Conservation (phyloP, 2,888 invertebrate genomes). For the Philereme transversata region DNA sequence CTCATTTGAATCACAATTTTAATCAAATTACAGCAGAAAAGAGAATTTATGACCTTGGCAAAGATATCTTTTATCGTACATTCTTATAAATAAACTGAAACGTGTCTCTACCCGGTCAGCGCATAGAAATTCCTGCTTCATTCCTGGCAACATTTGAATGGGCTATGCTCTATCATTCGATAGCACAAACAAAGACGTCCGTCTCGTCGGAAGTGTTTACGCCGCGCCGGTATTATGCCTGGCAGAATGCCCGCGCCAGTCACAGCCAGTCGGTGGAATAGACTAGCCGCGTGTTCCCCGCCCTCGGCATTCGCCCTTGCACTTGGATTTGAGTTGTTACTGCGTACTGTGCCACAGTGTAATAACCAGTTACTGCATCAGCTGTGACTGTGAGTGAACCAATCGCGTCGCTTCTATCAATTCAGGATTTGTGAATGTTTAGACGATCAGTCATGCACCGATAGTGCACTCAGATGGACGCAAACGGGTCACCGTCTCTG, state of each 20-base stretch:
- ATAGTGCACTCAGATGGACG: constrained; percentile 72
- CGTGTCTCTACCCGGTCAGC: constrained; percentile 18
- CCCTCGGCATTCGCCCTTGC: constrained; percentile 47
- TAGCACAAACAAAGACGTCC: constrained; percentile 21
- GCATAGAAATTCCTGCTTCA: constrained; percentile 21
- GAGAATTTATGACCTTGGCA: constrained; percentile 6
- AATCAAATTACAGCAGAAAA: background rate
- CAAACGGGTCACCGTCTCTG: constrained; percentile 75
- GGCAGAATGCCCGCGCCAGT: constrained; percentile 47
- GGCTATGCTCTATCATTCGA: constrained; percentile 20
- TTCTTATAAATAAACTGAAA: constrained; percentile 4
- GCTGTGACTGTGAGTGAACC: constrained; percentile 43
- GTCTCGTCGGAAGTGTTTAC: constrained; percentile 45
- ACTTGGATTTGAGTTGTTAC: constrained; percentile 46
- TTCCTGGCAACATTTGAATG: constrained; percentile 29
- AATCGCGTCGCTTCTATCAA: constrained; percentile 19
- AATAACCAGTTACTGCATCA: constrained; percentile 35
- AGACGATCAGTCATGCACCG: constrained; percentile 68
- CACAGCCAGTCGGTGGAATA: constrained; percentile 27
- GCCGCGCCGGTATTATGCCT: constrained; percentile 33
- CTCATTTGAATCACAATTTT: too few species aligned
- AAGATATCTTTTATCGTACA: constrained; percentile 14
- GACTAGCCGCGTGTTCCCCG: constrained; percentile 16
- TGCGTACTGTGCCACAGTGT: constrained; percentile 39
- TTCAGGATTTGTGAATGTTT: background rate